These are phyloP conservation scores for Clupea harengus DNA, from an alignment of 2,113 vertebrate genomes.

Conservation along the genomic window DNA sequence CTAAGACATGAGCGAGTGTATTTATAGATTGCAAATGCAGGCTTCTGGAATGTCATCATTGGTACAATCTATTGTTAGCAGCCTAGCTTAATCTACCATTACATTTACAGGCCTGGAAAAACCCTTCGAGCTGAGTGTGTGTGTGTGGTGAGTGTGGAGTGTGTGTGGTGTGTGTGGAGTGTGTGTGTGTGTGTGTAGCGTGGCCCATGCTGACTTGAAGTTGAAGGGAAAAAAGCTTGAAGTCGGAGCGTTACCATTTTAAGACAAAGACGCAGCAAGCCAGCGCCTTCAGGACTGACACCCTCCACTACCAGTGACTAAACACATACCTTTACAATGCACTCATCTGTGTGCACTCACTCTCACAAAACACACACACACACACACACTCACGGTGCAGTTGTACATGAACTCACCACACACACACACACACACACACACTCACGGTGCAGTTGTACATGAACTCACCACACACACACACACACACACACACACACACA, in stretches of 20 bases:
- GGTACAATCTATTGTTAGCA: conserved; percentile 30
- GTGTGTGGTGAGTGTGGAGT: background rate
- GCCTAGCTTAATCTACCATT: conserved; percentile 21
- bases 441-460: background rate
- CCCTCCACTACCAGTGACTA: background rate
- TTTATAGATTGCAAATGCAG: conserved; percentile 29
- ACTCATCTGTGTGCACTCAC: conserved; percentile 24
- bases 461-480: background rate
- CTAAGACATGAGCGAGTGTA: background rate
- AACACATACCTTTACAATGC: conserved; percentile 33
- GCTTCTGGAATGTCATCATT: conserved; percentile 31
- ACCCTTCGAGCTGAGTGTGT: background rate
- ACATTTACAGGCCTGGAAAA: conserved; percentile 28
- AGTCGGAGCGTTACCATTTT: conserved; percentile 43
- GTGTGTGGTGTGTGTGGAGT: background rate
- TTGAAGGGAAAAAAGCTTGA: background rate
- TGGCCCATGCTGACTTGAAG: background rate
- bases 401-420: background rate
- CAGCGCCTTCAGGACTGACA: background rate
- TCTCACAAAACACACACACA: background rate
- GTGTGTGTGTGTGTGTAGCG: background rate
- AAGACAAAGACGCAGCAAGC: conserved; percentile 41
- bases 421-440: background rate
- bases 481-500: background rate
- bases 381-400: background rate